Evolutionary conservation across 1,140 invertebrate species (phyloP), one percentile per base, ranked within the genome.

Genomic region (Heterodera schachtii): DNA sequence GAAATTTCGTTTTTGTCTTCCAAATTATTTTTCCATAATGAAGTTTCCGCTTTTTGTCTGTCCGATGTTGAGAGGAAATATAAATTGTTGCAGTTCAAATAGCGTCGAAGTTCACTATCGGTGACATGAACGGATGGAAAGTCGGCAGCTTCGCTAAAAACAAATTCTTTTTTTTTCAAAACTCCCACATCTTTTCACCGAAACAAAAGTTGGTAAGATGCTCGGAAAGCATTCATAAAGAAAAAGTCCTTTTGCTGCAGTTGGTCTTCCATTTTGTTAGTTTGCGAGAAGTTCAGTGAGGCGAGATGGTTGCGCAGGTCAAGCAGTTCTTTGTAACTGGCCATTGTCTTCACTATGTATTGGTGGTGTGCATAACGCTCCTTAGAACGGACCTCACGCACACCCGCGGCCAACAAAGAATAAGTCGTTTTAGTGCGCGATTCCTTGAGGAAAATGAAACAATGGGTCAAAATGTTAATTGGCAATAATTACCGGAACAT

Each of bases 371-470:
- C 85, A 41, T 87, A 60, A 11, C 87, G 78, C 60, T 84, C 73
- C n/a, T 86, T 80, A 11, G 86, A 52, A 2, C 82, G 81, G 44
- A 88, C 77, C 75, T 88, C 87, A 8, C 88, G 83, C n/a, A 84
- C 87, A 66, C 87, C 86, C 13, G 88, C 86, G 19, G 87, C 88
- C 88, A 88, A 87, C 41, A 88, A 67, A 74, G 85, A 87, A 64
- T 85, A 73, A 3, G 82, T 83, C 13, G 80, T 87, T 84, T 87
- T 86, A 67, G 49, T 71, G n/a, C 81, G 75, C 67, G 83, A 85
- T 70, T 85, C 84, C 84, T 85, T 64, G 46, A 31, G 31, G 21
- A 67, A n/a, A 21, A 43, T 3, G 13, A 44, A 19, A 5, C 9
- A 64, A 57, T 41, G 49, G 11, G 6, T 8, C n/a, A 71, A 13